These are phyloP conservation scores for Pantala flavescens DNA, from an alignment of 1,140 invertebrate genomes.

Conservation along the genomic window DNA sequence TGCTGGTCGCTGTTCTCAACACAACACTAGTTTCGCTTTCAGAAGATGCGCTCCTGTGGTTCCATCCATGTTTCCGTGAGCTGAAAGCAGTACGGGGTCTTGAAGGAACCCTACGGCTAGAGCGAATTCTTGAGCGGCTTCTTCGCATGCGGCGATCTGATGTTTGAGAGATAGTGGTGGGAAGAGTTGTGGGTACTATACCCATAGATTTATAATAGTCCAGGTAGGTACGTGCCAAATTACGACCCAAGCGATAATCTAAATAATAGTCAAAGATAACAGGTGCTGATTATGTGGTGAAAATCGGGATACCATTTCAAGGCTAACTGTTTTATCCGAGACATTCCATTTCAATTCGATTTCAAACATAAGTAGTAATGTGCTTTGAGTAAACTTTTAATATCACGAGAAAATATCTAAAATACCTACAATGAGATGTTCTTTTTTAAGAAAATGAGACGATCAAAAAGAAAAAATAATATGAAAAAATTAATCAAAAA, in stretches of 20 bases:
- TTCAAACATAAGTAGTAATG: too few relatives aligned
- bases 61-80: background rate
- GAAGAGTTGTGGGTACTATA: slow-evolving; percentile 47
- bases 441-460: too few relatives aligned
- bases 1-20: slow-evolving; percentile 17
- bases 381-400: too few relatives aligned
- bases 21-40: slow-evolving; percentile 27
- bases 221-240: slow-evolving; percentile 60
- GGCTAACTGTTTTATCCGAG: too few relatives aligned
- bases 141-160: slow-evolving; percentile 17
- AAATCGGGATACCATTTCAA: too few relatives aligned
- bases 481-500: too few relatives aligned
- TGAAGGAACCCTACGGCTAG: background rate
- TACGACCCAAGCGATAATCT: slow-evolving; percentile 61
- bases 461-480: too few relatives aligned
- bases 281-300: too few relatives aligned
- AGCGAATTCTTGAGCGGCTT: slow-evolving; percentile 6
- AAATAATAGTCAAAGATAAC: background rate
- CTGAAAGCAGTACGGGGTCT: slow-evolving; percentile 14
- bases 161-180: slow-evolving; percentile 33
- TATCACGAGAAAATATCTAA: too few relatives aligned
- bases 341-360: too few relatives aligned
- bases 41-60: slow-evolving; percentile 33
- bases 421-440: too few relatives aligned
- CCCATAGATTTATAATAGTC: slow-evolving; percentile 71